Evolutionary conservation across 1,140 invertebrate species (phyloP).

Genomic region (Trachymyrmex cornetzi): DNA sequence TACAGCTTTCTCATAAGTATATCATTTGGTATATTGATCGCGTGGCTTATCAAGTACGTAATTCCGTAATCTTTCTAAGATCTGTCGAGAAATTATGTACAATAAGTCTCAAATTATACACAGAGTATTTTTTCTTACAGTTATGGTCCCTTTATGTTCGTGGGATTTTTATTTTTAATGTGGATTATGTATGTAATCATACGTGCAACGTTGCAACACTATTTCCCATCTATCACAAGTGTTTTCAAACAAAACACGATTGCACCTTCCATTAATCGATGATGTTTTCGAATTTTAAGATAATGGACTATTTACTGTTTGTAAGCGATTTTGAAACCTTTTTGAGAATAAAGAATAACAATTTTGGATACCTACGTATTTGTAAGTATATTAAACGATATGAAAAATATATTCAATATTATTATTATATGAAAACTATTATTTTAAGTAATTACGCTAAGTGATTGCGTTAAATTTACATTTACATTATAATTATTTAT

Average conservation of each 20-base stretch:
- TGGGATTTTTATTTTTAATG: slow-evolving; percentile 72
- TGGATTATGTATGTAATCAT: slow-evolving; percentile 80
- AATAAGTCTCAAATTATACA: not conserved
- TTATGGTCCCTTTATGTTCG: slow-evolving; percentile 75
- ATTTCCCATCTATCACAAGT: slow-evolving; percentile 40
- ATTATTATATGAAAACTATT: slow-evolving; percentile 1
- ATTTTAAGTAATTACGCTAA: slow-evolving; percentile 3
- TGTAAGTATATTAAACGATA: slow-evolving; percentile 5
- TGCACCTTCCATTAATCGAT: slow-evolving; percentile 26
- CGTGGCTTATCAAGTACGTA: slow-evolving; percentile 80
- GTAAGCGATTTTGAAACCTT: not conserved
- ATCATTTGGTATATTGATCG: slow-evolving; percentile 74
- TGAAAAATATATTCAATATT: not conserved
- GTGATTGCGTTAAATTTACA: slow-evolving; percentile 1
- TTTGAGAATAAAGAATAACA: not conserved
- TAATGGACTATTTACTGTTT: not conserved
- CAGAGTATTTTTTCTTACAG: slow-evolving; percentile 73
- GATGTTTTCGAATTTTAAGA: not conserved
- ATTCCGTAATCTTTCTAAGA: not conserved
- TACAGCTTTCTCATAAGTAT: slow-evolving; percentile 88
- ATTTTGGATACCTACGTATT: slow-evolving; percentile 6
- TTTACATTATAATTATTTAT: slow-evolving; percentile 46
- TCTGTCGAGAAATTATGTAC: not conserved
- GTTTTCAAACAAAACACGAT: slow-evolving; percentile 34
- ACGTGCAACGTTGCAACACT: slow-evolving; percentile 81